phyloP scores from a whole-genome alignment of 2,113 vertebrate species.

The Lophotis ruficrista region DNA sequence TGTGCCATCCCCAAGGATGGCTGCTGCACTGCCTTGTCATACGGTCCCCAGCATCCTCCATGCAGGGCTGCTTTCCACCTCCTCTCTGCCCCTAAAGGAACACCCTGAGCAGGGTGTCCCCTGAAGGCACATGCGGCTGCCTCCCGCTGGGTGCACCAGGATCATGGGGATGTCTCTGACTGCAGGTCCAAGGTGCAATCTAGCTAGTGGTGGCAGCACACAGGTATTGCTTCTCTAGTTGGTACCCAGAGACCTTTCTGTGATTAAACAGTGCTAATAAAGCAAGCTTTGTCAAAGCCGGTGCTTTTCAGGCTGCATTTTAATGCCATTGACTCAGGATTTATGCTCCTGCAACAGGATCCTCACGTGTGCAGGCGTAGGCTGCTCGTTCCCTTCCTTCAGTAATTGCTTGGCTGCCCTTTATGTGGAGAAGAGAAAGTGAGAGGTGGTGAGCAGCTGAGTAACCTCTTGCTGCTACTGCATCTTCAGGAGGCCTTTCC shows the following conservation, averaged over 20 bases:
- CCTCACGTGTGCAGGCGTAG: background rate
- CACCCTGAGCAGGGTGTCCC: background rate
- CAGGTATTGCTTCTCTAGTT: background rate
- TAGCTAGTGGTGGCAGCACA: background rate
- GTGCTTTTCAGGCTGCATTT: slow-evolving; percentile 25
- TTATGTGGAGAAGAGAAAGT: slow-evolving; percentile 25
- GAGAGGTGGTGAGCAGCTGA: slow-evolving; percentile 40
- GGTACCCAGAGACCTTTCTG: background rate
- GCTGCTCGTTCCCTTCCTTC: background rate
- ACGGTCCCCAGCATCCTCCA: background rate
- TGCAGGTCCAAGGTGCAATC: background rate
- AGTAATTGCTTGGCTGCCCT: slow-evolving; percentile 60
- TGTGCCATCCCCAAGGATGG: rapidly evolving
- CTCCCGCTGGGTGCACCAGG: background rate
- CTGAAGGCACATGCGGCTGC: rapidly evolving
- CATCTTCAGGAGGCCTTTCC: slow-evolving; percentile 62
- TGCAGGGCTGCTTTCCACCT: background rate
- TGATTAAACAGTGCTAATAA: slow-evolving; percentile 1
- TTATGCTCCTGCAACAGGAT: slow-evolving; percentile 5
- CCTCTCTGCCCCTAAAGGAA: background rate
- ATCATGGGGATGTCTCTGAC: background rate
- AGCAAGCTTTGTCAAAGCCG: background rate
- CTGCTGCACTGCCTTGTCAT: rapidly evolving
- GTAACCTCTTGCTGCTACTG: slow-evolving; percentile 65
- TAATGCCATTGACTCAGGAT: slow-evolving; percentile 20